phyloP scores from a whole-genome alignment of 2,113 vertebrate genomes.

The Marcusenius ussheri region DNA sequence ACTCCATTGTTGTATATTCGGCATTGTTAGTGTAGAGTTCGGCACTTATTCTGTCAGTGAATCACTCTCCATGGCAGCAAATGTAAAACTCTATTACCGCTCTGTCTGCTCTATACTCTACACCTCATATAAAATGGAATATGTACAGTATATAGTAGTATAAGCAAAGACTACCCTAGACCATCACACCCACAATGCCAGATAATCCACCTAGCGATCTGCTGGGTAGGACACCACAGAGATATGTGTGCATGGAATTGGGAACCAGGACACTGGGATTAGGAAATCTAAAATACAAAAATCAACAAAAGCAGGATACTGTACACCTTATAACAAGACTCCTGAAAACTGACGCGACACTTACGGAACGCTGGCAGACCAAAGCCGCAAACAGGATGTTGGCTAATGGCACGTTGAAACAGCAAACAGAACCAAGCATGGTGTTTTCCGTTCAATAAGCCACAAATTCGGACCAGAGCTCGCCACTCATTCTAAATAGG shows the following conservation, averaged over 20 bases:
- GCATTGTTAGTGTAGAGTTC: neutral
- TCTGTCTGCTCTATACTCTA: neutral
- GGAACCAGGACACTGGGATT: neutral
- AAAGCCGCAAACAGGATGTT: neutral
- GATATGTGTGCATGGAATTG: neutral
- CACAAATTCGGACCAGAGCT: neutral
- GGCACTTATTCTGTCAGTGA: neutral
- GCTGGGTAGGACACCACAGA: neutral
- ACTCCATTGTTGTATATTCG: neutral
- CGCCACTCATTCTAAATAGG: neutral
- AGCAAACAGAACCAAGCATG: neutral
- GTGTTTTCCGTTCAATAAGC: neutral
- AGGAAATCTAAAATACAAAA: neutral
- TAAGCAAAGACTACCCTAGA: neutral
- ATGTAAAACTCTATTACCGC: neutral
- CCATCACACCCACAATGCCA: neutral
- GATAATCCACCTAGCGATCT: neutral
- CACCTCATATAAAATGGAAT: neutral
- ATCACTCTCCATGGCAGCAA: neutral
- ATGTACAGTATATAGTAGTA: neutral
- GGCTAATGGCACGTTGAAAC: neutral
- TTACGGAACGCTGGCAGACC: neutral
- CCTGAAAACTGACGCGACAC: neutral
- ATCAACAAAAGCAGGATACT: neutral
- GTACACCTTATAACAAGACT: neutral